These are phyloP conservation scores for Crenuchus spilurus DNA, from an alignment of 2,797 vertebrate genomes.

Conservation along the genomic window DNA sequence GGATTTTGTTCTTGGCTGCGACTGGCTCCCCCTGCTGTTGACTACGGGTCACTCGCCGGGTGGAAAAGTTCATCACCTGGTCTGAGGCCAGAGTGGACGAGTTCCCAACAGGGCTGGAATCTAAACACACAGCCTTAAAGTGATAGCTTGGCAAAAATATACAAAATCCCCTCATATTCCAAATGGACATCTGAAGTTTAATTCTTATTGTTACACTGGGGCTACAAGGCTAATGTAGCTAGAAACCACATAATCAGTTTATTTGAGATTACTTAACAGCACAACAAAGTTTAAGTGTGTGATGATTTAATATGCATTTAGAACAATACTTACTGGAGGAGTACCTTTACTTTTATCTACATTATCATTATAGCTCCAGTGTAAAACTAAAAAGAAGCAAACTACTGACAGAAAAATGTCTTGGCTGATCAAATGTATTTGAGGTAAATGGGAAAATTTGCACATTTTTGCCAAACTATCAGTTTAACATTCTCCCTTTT, in stretches of 20 bases:
- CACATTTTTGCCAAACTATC: too few species aligned
- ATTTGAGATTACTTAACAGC: too few species aligned
- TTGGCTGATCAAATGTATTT: too few species aligned
- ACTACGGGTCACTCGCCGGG: slow-evolving; percentile 91
- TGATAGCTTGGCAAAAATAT: background rate
- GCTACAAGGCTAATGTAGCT: background rate
- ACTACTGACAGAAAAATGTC: too few species aligned
- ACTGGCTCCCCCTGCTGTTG: slow-evolving; percentile 88
- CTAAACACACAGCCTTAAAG: slow-evolving; percentile 43
- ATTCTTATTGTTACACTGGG: background rate
- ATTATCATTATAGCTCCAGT: too few species aligned
- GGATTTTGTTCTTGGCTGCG: slow-evolving; percentile 84
- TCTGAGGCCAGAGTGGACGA: slow-evolving; percentile 74
- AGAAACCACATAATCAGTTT: background rate
- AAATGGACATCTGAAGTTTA: background rate
- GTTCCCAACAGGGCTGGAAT: slow-evolving; percentile 41
- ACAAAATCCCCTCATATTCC: background rate
- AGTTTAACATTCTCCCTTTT: background rate
- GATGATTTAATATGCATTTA: too few species aligned
- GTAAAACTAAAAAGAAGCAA: too few species aligned
- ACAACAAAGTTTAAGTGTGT: too few species aligned
- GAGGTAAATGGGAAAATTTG: too few species aligned
- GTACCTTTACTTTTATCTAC: too few species aligned
- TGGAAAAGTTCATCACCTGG: slow-evolving; percentile 84
- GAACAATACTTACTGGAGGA: too few species aligned